Evolutionary conservation across 2,888 invertebrate genomes (phyloP), one percentile per base, ranked within the genome.

Genomic region (Trachelus stipa): DNA sequence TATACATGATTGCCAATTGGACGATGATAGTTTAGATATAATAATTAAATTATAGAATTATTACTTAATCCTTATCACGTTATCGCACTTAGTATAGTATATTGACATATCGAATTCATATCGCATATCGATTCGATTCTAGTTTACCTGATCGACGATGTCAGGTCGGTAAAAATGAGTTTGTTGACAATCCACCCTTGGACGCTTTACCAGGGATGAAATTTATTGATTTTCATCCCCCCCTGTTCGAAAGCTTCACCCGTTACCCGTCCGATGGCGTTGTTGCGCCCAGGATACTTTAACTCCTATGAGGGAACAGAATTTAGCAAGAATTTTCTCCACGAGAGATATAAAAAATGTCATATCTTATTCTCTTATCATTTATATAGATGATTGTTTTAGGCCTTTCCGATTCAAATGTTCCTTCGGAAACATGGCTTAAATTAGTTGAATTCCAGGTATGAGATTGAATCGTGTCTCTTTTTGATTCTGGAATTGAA

Each of bases 191-290:
- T 56, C 56, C 23, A 56, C 56, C 56, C 9, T 56, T 56, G 23
- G 33, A 79, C 78, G 82, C 79, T 81, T 80, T 83, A 82, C 78
- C 82, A 73, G 77, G 79, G 81, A 80, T 56, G 56, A 56, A 56
- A 56, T 56, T 79, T 77, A 81, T 81, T 75, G 83, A 79, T 84
- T 83, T 83, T 69, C 79, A 76, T 80, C 77, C 80, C 80, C 77
- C 80, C 78, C 74, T 76, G 73, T 75, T 75, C 35, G 34, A 74
- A 71, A 83, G 83, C 77, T 85, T 84, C 76, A 79, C 56, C 73
- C 30, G 40, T 73, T 31, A 30, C 40, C 82, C 84, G 81, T 12
- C 78, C 74, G 85, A 85, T 85, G 85, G 85, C 85, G 85, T 75
- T 68, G 40, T 33, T 23, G 79, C 77, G 40, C 73, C 73, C 73